These are phyloP conservation scores for Acutogordius australiensis DNA, from an alignment of 2,888 invertebrate species.

Conservation along the genomic window DNA sequence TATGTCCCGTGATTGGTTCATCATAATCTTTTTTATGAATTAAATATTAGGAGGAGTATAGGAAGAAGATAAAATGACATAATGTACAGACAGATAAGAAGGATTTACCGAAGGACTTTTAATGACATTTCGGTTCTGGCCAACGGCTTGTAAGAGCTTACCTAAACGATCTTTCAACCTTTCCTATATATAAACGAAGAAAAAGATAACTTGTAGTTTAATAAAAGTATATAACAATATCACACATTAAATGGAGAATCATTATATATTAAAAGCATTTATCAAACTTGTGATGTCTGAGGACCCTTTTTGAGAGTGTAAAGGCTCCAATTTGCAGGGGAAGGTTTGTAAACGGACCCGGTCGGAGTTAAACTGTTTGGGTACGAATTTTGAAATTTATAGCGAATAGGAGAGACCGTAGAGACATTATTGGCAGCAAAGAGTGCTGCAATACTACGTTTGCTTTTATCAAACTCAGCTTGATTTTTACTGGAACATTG, in stretches of 20 bases:
- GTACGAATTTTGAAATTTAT: no score
- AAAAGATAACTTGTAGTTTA: no score
- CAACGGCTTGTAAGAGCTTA: not conserved
- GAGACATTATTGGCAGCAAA: no score
- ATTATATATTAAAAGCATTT: no score
- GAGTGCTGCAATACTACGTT: no score
- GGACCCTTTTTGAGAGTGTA: conserved; percentile 1
- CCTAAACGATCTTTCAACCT: not conserved
- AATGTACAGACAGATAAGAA: not conserved
- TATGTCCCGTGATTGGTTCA: not conserved
- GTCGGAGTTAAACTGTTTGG: not conserved
- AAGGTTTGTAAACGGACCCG: not conserved
- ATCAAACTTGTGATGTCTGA: not conserved
- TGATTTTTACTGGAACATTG: no score
- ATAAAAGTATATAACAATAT: no score
- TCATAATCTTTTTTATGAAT: no score
- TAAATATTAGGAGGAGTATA: no score
- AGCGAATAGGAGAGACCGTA: no score
- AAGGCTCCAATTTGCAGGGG: not conserved
- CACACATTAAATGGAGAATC: no score
- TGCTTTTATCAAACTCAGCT: no score
- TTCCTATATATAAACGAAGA: not conserved
- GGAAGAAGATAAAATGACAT: not conserved
- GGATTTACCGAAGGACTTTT: conserved; percentile 30
- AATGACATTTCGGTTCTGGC: not conserved